phyloP scores from a whole-genome alignment of 2,797 vertebrate species.

The Sebastiscus tertius region DNA sequence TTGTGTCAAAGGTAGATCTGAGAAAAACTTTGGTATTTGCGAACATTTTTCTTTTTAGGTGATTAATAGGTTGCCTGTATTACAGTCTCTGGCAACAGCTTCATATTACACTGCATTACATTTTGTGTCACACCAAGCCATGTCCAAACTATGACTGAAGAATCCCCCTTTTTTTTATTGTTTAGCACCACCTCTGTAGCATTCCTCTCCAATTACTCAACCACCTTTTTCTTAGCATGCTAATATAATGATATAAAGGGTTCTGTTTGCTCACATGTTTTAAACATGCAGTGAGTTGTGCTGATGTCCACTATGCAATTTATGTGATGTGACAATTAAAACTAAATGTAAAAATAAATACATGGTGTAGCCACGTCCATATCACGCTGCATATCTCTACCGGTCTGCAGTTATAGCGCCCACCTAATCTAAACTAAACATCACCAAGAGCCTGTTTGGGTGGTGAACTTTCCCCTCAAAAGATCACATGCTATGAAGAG shows the following conservation, averaged over 20 bases:
- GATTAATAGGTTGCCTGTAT: background rate
- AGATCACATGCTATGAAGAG: slow-evolving; percentile 19
- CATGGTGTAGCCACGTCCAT: background rate
- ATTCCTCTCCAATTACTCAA: background rate
- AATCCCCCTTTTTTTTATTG: background rate
- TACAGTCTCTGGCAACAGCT: background rate
- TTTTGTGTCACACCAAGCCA: background rate
- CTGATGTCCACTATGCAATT: background rate
- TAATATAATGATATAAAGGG: background rate
- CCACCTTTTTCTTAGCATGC: background rate
- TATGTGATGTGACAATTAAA: background rate
- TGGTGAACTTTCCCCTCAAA: slow-evolving; percentile 1
- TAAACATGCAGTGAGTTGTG: background rate
- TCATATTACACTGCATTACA: background rate
- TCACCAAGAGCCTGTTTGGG: background rate
- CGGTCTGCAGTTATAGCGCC: background rate
- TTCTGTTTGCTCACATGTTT: background rate
- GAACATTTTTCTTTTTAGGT: background rate
- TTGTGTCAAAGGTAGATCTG: background rate
- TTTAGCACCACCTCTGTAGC: background rate
- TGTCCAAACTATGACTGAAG: background rate
- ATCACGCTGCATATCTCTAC: background rate
- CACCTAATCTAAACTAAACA: slow-evolving; percentile 33
- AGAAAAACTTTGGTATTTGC: background rate
- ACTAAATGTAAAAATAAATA: background rate